Percentiles rank a stretch among this genome's conserved stretches.
Evolutionary conservation across 2,888 invertebrate genomes (phyloP).

Genomic region (Zygaena filipendulae): DNA sequence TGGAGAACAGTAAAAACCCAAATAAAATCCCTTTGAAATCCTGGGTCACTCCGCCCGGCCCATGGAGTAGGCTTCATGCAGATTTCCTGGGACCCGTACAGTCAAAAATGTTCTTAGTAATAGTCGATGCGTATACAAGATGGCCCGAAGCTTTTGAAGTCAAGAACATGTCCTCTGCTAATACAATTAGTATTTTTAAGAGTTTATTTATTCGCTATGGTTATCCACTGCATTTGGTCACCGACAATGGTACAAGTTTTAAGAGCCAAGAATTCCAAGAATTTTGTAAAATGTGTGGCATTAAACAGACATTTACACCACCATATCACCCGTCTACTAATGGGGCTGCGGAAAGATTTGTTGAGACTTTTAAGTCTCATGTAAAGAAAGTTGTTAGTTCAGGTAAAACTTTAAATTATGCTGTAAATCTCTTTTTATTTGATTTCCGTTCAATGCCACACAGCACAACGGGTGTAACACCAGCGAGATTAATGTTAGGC

Average conservation of each 20-base stretch:
- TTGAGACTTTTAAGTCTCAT: constrained; percentile 13
- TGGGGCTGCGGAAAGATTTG: constrained; percentile 14
- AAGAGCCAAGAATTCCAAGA: constrained; percentile 14
- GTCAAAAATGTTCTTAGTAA: constrained; percentile 15
- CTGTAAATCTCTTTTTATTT: constrained; percentile 1
- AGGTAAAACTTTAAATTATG: constrained; percentile 3
- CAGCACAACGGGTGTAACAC: constrained; percentile 1
- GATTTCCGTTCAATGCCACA: constrained; percentile 2
- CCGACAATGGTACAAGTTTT: constrained; percentile 15
- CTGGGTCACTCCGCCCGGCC: constrained; percentile 13
- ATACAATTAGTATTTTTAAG: constrained; percentile 15
- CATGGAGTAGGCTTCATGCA: constrained; percentile 16
- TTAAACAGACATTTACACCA: constrained; percentile 13
- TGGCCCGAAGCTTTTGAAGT: constrained; percentile 8
- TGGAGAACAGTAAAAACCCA: constrained; percentile 6
- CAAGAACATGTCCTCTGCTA: constrained; percentile 1
- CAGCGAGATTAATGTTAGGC: constrained; percentile 3
- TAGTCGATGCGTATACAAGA: constrained; percentile 8
- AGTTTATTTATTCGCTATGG: constrained; percentile 12
- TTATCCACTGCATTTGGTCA: constrained; percentile 14
- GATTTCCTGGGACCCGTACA: constrained; percentile 15
- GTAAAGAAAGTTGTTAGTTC: constrained; percentile 6
- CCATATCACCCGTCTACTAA: constrained; percentile 14
- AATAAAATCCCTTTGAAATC: constrained; percentile 6
- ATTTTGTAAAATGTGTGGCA: constrained; percentile 10